phyloP scores from a whole-genome alignment of 2,888 invertebrate genomes.

The Hyalella azteca region DNA sequence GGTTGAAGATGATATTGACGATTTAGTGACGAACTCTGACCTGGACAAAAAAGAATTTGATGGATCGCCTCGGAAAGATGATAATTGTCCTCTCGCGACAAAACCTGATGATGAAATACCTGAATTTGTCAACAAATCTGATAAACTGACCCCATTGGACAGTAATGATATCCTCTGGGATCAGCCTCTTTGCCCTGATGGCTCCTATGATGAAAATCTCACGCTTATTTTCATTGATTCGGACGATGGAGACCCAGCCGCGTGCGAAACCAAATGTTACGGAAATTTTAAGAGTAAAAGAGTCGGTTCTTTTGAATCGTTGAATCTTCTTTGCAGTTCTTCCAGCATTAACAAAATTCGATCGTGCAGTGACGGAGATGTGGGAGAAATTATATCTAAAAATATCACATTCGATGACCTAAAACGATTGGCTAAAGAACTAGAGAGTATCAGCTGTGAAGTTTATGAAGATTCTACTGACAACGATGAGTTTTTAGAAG shows the following conservation, averaged over 20 bases:
- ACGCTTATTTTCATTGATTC: conserved; percentile 14
- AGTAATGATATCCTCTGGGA: too few species aligned
- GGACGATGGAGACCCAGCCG: not conserved
- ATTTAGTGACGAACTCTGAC: too few species aligned
- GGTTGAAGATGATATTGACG: too few species aligned
- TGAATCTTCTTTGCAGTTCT: not conserved
- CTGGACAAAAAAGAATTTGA: too few species aligned
- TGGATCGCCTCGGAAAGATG: too few species aligned
- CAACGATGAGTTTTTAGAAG: not conserved
- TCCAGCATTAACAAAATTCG: not conserved
- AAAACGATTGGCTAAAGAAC: not conserved
- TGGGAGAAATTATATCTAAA: not conserved
- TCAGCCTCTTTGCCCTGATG: too few species aligned
- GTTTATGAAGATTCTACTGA: not conserved
- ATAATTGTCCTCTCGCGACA: too few species aligned
- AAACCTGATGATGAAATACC: too few species aligned
- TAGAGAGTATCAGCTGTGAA: not conserved
- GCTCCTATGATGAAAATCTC: not conserved
- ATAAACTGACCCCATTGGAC: too few species aligned
- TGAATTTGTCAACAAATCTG: too few species aligned
- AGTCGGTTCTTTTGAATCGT: conserved; percentile 4
- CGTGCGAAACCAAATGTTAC: not conserved
- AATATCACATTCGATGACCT: conserved; percentile 1
- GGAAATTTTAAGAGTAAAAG: not conserved
- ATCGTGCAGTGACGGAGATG: conserved; percentile 4